A percentile compares a stretch with the other conserved stretches of the same genome.
phyloP scores from a whole-genome alignment of 2,797 vertebrate species.

The Tiaroga cobitis region DNA sequence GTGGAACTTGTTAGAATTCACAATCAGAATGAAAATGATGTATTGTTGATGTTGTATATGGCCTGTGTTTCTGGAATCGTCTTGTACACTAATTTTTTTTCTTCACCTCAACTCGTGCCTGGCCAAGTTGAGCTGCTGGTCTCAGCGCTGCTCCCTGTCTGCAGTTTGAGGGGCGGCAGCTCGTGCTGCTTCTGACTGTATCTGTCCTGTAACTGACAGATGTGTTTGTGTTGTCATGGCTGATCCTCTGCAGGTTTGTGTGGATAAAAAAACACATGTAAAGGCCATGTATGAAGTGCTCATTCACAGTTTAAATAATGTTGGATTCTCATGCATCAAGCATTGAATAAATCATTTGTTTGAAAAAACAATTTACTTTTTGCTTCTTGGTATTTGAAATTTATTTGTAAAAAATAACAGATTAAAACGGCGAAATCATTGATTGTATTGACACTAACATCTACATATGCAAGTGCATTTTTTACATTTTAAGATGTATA shows the following conservation, averaged over 20 bases:
- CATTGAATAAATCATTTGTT: conserved; percentile 25
- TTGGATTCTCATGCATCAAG: background rate
- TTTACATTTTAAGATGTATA: background rate
- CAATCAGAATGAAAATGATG: background rate
- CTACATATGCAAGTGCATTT: background rate
- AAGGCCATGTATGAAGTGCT: conserved; percentile 15
- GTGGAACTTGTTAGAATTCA: conserved; percentile 32
- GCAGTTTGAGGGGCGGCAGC: background rate
- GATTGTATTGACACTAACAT: background rate
- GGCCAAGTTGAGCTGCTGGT: conserved; percentile 19
- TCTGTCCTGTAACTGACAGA: conserved; percentile 20
- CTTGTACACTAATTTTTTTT: background rate
- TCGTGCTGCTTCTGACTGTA: background rate
- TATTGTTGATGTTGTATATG: conserved; percentile 15
- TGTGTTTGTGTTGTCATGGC: background rate
- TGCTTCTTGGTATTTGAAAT: background rate
- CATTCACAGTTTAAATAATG: conserved; percentile 5
- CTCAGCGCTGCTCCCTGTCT: conserved; percentile 27
- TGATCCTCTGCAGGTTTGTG: background rate
- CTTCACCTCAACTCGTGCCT: background rate
- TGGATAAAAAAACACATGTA: conserved; percentile 5
- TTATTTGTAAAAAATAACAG: background rate
- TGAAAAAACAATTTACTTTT: background rate
- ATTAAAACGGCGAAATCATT: background rate
- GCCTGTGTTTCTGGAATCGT: background rate